Evolutionary conservation across 2,113 vertebrate genomes (phyloP).

Genomic region (Malurus elegans): DNA sequence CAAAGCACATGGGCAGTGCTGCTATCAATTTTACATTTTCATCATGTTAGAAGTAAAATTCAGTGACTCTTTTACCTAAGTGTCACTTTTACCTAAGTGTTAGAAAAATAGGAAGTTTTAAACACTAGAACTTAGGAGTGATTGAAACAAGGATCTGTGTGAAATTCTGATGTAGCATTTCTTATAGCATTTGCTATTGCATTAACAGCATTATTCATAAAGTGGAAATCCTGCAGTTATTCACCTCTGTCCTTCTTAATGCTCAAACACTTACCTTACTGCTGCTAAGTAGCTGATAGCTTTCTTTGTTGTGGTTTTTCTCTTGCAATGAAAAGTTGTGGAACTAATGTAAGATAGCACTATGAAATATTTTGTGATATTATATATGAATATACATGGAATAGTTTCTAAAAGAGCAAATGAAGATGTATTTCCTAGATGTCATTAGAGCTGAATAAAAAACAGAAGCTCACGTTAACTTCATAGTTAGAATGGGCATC

Average conservation of each 20-base stretch:
- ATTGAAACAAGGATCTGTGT: accelerated
- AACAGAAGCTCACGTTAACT: background rate
- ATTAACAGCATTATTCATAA: background rate
- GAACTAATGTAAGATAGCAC: background rate
- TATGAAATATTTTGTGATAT: background rate
- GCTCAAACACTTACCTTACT: background rate
- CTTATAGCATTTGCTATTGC: background rate
- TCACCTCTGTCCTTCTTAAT: background rate
- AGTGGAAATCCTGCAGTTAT: background rate
- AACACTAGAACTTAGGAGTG: background rate
- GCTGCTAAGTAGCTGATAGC: background rate
- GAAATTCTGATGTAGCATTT: background rate
- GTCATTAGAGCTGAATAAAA: background rate
- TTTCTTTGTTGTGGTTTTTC: background rate
- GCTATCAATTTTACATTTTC: background rate
- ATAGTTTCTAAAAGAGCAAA: background rate
- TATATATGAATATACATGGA: background rate
- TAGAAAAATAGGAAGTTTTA: background rate
- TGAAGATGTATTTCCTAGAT: background rate
- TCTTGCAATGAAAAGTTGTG: background rate
- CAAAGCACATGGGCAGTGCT: background rate
- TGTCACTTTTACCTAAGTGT: background rate
- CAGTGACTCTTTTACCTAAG: background rate
- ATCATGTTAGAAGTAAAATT: background rate
- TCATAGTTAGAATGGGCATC: background rate